Percentiles rank a stretch among this genome's conserved stretches.
These are phyloP conservation scores for Rhinopomastus cyanomelas DNA, from an alignment of 2,113 vertebrate genomes.

Conservation along the genomic window DNA sequence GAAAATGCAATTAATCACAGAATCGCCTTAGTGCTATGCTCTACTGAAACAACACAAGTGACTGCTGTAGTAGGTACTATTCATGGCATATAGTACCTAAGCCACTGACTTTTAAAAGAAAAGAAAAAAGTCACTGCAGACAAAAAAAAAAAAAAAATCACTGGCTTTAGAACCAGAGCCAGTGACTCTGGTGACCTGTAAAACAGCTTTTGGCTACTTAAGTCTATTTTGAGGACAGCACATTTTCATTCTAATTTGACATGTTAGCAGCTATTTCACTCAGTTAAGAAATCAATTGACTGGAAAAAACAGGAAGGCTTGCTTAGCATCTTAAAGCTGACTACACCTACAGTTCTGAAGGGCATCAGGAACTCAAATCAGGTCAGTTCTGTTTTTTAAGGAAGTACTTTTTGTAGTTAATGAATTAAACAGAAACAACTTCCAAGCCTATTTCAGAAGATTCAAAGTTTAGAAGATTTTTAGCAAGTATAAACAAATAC, in stretches of 20 bases:
- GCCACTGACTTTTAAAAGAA: not conserved
- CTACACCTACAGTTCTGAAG: not conserved
- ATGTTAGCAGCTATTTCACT: not conserved
- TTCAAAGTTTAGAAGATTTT: not conserved
- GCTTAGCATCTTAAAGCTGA: not conserved
- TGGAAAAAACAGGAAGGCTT: not conserved
- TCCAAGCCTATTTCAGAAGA: not conserved
- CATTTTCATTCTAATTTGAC: not conserved
- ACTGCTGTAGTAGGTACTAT: not conserved
- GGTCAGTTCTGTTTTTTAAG: not conserved
- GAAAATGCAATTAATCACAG: not conserved
- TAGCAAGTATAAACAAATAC: not conserved
- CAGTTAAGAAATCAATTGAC: constrained; percentile 13
- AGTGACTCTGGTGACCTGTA: not conserved
- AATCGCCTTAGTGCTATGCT: not conserved
- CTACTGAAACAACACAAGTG: not conserved
- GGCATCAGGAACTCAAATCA: not conserved
- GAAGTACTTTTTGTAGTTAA: not conserved
- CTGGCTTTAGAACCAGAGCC: not conserved
- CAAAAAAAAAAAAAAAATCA: not conserved
- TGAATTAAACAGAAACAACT: not conserved
- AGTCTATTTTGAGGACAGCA: not conserved
- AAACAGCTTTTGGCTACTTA: not conserved
- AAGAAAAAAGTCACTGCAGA: not conserved
- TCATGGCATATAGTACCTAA: not conserved